phyloP scores from a whole-genome alignment of 2,888 invertebrate species.

The Zeuzera pyrina region DNA sequence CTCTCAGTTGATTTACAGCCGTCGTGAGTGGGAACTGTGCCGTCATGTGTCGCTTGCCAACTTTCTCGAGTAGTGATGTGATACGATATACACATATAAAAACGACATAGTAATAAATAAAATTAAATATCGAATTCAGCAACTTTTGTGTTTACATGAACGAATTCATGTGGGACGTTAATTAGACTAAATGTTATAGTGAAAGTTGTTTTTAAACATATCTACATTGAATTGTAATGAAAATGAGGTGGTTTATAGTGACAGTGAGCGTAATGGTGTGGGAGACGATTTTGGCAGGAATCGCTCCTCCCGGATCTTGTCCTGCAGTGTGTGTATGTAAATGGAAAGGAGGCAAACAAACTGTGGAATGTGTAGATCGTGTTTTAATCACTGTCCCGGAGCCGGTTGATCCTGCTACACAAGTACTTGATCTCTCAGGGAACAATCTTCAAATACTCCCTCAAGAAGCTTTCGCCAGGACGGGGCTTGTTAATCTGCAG shows the following conservation, averaged over 20 bases:
- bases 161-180: conserved; percentile 15
- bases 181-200: conserved; percentile 41
- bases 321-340: conserved; percentile 89
- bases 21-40: conserved; percentile 61
- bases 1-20: conserved; percentile 62
- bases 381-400: conserved; percentile 88
- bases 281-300: conserved; percentile 50
- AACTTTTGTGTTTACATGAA: conserved; percentile 24
- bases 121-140: conserved; percentile 25
- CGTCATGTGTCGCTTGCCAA: conserved; percentile 76
- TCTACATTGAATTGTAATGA: conserved; percentile 36
- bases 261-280: conserved; percentile 59
- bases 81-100: conserved; percentile 56
- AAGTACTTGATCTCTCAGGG: conserved; percentile 91
- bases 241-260: conserved; percentile 66
- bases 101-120: conserved; percentile 19
- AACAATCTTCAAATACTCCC: conserved; percentile 90
- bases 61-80: conserved; percentile 72
- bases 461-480: conserved; percentile 85
- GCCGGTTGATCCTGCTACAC: conserved; percentile 89
- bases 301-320: conserved; percentile 75
- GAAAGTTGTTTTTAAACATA: conserved; percentile 27
- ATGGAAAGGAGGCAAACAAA: conserved; percentile 95
- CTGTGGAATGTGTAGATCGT: conserved; percentile 90
- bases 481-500: conserved; percentile 89